A percentile compares a stretch with the other conserved stretches of the same genome.
Evolutionary conservation across 1,140 invertebrate species (phyloP).

Genomic region (Lanistes nyassanus): DNA sequence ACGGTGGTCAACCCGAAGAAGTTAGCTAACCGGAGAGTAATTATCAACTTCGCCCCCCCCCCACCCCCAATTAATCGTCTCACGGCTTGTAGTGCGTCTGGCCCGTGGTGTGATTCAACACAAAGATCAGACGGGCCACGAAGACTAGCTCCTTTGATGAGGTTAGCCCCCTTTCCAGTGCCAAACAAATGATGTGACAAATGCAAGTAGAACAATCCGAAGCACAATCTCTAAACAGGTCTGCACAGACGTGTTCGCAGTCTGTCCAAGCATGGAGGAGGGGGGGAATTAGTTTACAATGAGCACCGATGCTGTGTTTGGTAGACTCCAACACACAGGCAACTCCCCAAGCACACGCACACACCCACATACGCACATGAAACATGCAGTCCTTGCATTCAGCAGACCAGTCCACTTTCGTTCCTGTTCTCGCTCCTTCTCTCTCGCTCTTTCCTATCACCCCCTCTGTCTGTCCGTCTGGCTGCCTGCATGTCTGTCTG

Average conservation of each 20-base stretch:
- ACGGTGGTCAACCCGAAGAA: no score
- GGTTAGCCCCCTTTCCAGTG: not conserved
- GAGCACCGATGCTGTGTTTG: not conserved
- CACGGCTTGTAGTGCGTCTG: no score
- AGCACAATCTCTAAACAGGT: not conserved
- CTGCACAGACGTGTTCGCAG: not conserved
- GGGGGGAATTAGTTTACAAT: not conserved
- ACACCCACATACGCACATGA: not conserved
- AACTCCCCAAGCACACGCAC: conserved; percentile 5
- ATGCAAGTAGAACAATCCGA: not conserved
- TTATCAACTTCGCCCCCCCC: no score
- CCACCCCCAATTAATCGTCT: no score
- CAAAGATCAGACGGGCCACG: no score
- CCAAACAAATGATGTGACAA: not conserved
- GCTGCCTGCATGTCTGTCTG: no score
- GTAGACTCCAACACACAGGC: not conserved
- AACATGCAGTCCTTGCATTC: not conserved
- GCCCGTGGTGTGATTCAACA: no score
- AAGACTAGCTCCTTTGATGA: not conserved
- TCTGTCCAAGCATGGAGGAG: not conserved
- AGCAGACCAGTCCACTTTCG: no score
- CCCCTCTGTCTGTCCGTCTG: no score
- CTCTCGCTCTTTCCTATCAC: no score
- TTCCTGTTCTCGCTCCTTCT: no score
- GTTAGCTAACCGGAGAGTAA: no score